Conservation (phyloP, 2,113 vertebrate genomes). For the Pycnonotus jocosus region DNA sequence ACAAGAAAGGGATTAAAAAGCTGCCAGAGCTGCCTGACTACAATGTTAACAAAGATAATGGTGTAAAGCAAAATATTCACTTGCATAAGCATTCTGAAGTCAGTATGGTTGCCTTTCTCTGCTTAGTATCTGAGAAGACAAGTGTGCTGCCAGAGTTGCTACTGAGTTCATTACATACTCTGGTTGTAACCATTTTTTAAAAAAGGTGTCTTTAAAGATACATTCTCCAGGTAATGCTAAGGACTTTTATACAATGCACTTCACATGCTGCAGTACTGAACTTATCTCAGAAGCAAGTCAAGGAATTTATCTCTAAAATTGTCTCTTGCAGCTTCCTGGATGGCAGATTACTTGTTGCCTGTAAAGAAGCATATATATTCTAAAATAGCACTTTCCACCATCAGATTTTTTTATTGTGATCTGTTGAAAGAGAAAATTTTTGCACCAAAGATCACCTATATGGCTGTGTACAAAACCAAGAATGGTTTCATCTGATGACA, state of each 20-base stretch:
- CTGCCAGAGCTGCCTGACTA: neutral
- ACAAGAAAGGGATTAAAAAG: neutral
- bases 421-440: neutral
- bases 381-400: neutral
- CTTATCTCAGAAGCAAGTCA: neutral
- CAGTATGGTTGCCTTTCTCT: neutral
- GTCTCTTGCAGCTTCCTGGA: neutral
- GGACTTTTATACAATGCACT: neutral
- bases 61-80: neutral
- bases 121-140: neutral
- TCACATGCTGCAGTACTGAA: neutral
- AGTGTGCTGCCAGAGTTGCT: neutral
- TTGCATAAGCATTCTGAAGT: neutral
- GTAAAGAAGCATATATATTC: neutral
- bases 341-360: neutral
- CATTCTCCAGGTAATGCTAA: neutral
- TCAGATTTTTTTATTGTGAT: neutral
- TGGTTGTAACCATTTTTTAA: neutral
- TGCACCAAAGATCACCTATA: neutral
- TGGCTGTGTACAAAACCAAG: neutral
- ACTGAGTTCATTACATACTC: neutral
- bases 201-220: neutral
- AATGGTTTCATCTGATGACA: neutral
- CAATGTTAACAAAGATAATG: neutral
- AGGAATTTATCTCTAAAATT: neutral